Evolutionary conservation across 2,113 vertebrate genomes (phyloP).

Genomic region (Leptocoma aspasia): DNA sequence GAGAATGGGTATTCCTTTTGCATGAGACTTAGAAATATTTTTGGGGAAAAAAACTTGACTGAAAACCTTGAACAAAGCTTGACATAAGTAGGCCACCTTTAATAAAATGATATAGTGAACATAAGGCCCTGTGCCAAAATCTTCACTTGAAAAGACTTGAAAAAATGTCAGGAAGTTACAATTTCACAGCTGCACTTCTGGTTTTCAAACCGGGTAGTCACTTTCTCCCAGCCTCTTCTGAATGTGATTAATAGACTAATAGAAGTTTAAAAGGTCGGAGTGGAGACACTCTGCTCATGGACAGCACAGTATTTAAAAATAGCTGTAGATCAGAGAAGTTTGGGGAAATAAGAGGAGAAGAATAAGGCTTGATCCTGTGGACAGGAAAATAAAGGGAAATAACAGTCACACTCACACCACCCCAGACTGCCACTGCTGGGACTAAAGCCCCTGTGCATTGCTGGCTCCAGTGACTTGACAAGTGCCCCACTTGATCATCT

Average conservation of each 20-base stretch:
- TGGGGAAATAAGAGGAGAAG: not conserved
- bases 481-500: not conserved
- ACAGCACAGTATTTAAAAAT: not conserved
- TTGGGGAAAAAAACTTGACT: not conserved
- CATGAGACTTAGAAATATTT: not conserved
- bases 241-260: not conserved
- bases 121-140: not conserved
- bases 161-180: not conserved
- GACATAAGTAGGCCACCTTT: slow-evolving; percentile 1
- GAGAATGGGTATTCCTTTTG: not conserved
- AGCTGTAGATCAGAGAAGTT: not conserved
- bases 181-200: not conserved
- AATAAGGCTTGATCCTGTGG: not conserved
- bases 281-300: not conserved
- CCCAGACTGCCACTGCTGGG: not conserved
- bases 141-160: not conserved
- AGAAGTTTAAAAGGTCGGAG: not conserved
- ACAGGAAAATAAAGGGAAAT: not conserved
- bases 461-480: not conserved
- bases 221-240: not conserved
- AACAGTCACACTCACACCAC: not conserved
- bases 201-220: not conserved
- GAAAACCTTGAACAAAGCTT: not conserved
- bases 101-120: not conserved
- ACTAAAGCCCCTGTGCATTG: not conserved